Conservation (phyloP, 2,113 vertebrate genomes). For the Aviceda subcristata region DNA sequence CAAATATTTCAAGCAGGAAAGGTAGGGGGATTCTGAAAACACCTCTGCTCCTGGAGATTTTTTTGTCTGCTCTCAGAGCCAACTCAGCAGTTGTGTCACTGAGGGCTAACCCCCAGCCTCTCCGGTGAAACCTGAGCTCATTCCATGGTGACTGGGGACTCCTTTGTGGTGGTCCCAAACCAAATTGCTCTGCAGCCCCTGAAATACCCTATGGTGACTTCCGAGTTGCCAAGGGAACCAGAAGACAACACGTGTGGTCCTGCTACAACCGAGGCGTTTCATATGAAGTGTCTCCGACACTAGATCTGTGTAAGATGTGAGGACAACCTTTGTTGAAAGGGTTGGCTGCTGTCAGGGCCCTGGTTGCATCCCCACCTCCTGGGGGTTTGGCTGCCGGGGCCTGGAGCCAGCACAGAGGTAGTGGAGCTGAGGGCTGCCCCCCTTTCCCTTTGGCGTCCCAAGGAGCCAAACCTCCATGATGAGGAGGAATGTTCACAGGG, state of each 20-base stretch:
- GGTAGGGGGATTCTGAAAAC: background rate
- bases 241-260: background rate
- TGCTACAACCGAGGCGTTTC: background rate
- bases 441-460: background rate
- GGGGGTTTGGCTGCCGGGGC: background rate
- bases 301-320: background rate
- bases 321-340: background rate
- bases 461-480: background rate
- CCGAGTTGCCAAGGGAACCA: background rate
- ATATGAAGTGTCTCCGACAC: background rate
- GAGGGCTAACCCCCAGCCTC: background rate
- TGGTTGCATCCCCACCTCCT: background rate
- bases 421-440: background rate
- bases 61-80: background rate
- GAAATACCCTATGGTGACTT: background rate
- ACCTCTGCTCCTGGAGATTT: background rate
- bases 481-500: background rate
- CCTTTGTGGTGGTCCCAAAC: background rate
- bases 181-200: background rate
- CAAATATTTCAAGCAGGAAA: background rate
- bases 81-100: background rate
- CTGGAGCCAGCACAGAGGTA: background rate
- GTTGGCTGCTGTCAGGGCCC: background rate
- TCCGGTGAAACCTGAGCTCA: background rate
- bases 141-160: background rate